Percentiles rank a stretch among this genome's conserved stretches.
phyloP scores from a whole-genome alignment of 2,797 vertebrate species.

The Pelobates cultripes region DNA sequence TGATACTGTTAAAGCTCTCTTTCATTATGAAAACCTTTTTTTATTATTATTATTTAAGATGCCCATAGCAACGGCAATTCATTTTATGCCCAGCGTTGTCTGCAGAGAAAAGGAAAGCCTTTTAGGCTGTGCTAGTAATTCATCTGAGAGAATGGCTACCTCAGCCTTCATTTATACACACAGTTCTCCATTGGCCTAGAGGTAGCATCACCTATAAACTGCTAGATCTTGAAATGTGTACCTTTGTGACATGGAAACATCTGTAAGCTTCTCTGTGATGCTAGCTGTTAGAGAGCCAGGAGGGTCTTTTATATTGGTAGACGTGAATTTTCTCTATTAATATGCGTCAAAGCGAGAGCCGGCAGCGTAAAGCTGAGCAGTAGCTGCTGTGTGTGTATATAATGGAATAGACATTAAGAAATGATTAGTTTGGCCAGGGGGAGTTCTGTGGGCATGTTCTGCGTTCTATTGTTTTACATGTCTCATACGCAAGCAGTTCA shows the following conservation, averaged over 20 bases:
- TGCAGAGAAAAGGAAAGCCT: neutral
- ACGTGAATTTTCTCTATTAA: constrained; percentile 28
- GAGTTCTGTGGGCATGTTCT: neutral
- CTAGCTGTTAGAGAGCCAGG: neutral
- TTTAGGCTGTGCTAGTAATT: neutral
- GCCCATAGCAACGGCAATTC: too few relatives aligned
- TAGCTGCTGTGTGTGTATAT: neutral
- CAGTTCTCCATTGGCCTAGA: constrained; percentile 23
- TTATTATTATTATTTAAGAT: too few relatives aligned
- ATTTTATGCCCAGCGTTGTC: neutral
- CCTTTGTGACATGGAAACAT: constrained; percentile 32
- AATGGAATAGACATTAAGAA: constrained; percentile 32
- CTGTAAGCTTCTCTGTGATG: constrained; percentile 14
- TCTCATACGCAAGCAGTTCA: neutral
- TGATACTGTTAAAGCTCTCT: too few relatives aligned
- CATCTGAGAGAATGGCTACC: neutral
- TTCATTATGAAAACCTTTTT: too few relatives aligned
- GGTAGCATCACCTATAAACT: constrained; percentile 4
- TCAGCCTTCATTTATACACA: neutral
- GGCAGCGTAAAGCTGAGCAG: neutral
- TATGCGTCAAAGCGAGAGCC: constrained; percentile 35
- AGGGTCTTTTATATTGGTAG: constrained; percentile 4
- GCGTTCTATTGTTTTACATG: neutral
- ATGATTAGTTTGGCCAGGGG: constrained; percentile 25
- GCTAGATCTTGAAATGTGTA: neutral